These are phyloP conservation scores for Drosophila suboccidentalis DNA, from an alignment of 2,888 invertebrate genomes.

Conservation along the genomic window DNA sequence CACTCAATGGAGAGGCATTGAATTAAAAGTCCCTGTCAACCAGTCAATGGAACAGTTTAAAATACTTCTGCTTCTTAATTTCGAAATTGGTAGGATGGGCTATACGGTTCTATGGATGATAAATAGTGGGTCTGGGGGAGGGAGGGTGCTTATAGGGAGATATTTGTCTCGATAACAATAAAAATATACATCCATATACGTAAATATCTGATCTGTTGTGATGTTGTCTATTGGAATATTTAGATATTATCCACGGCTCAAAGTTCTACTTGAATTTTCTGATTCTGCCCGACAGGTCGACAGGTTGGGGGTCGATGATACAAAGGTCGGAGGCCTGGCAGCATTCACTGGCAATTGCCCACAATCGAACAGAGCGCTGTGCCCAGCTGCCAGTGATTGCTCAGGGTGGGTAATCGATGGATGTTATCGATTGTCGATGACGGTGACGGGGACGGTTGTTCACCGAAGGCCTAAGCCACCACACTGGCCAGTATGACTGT, in stretches of 20 bases:
- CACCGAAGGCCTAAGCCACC: slow-evolving; percentile 11
- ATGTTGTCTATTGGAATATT: background rate
- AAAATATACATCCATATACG: background rate
- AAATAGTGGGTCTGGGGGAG: background rate
- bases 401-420: slow-evolving; percentile 10
- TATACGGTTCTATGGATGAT: background rate
- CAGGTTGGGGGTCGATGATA: background rate
- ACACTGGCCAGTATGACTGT: slow-evolving; percentile 60
- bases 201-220: background rate
- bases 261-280: background rate
- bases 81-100: too few species aligned
- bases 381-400: slow-evolving; percentile 42
- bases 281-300: background rate
- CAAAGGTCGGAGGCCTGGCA: background rate
- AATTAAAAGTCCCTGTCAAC: background rate
- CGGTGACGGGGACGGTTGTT: too few species aligned
- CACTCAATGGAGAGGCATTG: background rate
- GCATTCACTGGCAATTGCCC: slow-evolving; percentile 42
- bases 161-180: background rate
- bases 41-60: background rate
- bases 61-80: background rate
- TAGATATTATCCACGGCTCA: too few species aligned
- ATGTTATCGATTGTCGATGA: too few species aligned
- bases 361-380: slow-evolving; percentile 29
- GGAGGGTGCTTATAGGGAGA: background rate